Conservation (phyloP, 2,113 vertebrate species). For the Rhinopithecus roxellana region DNA sequence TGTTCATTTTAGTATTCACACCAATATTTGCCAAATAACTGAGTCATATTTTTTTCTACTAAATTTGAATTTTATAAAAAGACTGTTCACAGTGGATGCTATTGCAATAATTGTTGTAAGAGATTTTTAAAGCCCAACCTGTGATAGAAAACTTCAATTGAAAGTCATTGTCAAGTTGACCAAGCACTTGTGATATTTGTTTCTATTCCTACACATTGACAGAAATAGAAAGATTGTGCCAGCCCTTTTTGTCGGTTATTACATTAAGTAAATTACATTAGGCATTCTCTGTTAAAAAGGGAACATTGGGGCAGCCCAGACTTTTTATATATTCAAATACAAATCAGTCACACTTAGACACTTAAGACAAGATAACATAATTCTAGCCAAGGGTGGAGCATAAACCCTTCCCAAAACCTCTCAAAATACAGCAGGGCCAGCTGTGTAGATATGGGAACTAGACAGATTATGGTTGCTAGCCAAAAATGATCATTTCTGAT, state of each 20-base stretch:
- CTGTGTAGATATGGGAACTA: neutral
- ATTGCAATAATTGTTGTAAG: neutral
- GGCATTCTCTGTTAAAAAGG: neutral
- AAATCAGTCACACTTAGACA: neutral
- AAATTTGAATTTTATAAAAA: neutral
- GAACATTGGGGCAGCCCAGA: neutral
- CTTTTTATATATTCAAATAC: neutral
- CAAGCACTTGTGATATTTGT: neutral
- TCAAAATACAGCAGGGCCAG: neutral
- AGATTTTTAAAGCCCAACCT: neutral
- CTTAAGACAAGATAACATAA: neutral
- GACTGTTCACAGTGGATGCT: neutral
- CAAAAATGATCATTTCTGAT: conserved; percentile 5
- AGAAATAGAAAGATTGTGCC: neutral
- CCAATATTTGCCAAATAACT: neutral
- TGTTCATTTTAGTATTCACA: neutral
- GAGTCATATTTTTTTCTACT: neutral
- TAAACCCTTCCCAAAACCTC: neutral
- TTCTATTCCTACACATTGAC: neutral
- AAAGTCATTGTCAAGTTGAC: conserved; percentile 3
- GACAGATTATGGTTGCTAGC: neutral
- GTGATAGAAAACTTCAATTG: neutral
- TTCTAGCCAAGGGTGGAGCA: neutral
- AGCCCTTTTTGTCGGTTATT: neutral
- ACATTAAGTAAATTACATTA: neutral